Base-by-base conservation (phyloP, 2,888 invertebrate species). In the Heliconius hortense region DNA sequence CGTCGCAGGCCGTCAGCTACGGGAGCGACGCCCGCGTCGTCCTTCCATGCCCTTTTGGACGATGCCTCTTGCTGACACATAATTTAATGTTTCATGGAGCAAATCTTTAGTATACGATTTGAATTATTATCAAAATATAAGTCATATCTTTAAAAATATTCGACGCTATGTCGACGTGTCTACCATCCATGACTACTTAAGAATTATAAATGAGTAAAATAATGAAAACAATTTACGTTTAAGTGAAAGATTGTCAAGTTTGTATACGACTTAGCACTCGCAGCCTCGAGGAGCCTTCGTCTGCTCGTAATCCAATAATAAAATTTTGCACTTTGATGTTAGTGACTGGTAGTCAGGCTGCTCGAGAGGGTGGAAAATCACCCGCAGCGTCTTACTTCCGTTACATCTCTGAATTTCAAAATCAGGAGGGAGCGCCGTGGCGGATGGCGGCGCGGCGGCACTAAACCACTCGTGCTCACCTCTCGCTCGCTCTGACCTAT, bases 291-390 rank as follows among this genome's bases (percentile, higher is more conserved):
- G 24, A 21, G 71, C 26, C 62, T 80, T 84, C 84, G 84, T 86
- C 81, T 81, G 82, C 81, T 82, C 80, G 82, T 88, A 89, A 89
- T 85, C 85, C 82, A 88, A 89, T 90, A 90, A 91, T 88, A 89
- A 89, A 90, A 88, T 85, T 85, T 85, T 88, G 86, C 87, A 88
- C 91, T 92, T 92, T 93, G 91, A 92, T 90, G 91, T 92, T 84
- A 84, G 82, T 79, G 81, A 83, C 80, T 69, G 69, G 69, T 78
- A 82, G 82, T 78, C 82, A 82, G 85, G 78, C 80, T 79, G 82
- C 81, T 81, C 78, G 82, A 82, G 88, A 84, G 90, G 91, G 89
- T 87, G 88, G 88, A 86, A 87, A 86, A 87, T 84, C 86, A 84
- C 89, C 87, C 85, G 87, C 84, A 86, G 87, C 88, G 84, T 84